A percentile compares a stretch with the other conserved stretches of the same genome.
These are phyloP conservation scores for Cydia amplana DNA, from an alignment of 1,140 invertebrate species.

Conservation along the genomic window DNA sequence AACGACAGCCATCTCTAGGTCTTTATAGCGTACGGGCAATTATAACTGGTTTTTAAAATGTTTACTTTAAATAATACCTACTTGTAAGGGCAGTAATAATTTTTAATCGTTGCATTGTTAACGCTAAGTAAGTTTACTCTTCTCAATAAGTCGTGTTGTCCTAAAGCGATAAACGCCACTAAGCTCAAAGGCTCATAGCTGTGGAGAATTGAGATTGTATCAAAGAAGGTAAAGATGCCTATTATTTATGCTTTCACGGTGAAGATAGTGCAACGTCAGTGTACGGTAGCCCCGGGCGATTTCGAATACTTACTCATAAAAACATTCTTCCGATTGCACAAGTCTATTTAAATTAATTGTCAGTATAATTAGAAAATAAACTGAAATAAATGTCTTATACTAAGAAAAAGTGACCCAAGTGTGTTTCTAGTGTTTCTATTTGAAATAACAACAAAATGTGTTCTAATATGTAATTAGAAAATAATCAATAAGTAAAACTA, in stretches of 20 bases:
- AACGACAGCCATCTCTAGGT: neutral
- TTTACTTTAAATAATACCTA: neutral
- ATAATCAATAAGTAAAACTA: slow-evolving; percentile 11
- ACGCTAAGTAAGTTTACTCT: neutral
- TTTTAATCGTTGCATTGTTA: neutral
- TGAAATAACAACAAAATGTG: too few species aligned
- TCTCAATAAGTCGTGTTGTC: slow-evolving; percentile 1
- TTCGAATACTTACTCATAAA: neutral
- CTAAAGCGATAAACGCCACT: neutral
- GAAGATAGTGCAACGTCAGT: slow-evolving; percentile 29
- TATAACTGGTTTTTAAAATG: neutral
- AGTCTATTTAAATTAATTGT: slow-evolving; percentile 17
- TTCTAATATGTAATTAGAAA: slow-evolving; percentile 31
- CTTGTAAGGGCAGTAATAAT: neutral
- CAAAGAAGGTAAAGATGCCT: neutral
- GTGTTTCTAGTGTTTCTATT: too few species aligned
- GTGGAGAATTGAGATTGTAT: slow-evolving; percentile 15
- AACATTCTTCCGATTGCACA: neutral
- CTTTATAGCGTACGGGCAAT: neutral
- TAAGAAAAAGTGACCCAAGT: too few species aligned
- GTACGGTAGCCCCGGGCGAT: slow-evolving; percentile 13
- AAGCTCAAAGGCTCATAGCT: neutral
- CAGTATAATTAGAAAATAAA: slow-evolving; percentile 22
- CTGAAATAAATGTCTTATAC: too few species aligned
- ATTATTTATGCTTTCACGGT: slow-evolving; percentile 28